Base-by-base conservation (phyloP, 2,797 vertebrate genomes). In the Enteromius treurensis region DNA sequence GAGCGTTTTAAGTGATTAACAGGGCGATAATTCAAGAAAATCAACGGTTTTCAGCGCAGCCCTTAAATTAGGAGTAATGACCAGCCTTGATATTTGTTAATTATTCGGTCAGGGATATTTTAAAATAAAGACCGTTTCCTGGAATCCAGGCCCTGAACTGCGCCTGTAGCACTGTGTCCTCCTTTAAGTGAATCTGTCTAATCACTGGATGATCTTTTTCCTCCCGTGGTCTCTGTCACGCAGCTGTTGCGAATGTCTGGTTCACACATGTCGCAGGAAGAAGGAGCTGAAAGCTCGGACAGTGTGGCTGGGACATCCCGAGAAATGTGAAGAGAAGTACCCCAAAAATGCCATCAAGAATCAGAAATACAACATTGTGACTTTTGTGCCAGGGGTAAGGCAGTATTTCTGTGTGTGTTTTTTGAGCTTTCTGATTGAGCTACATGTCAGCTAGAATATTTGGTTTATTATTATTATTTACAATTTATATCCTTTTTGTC, bases 371-470 rank as follows among this genome's bases (percentile, higher is more conserved):
- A 99, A 99, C 90, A 1, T 99, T 90, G 91, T 99, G 91, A 99
- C 98, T 90, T 99, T 99, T 88, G 95, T 99, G 92, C 98, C 98
- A 85, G 97, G 97, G 96, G 98, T 99, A 94, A 96, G 97, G 90
- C 17, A 34, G 13, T 34, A 26, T 26, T 26, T 26, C 26, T 26
- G 26, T 26, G 26, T 26, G 26, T 26, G 26, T 26, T 26, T 26
- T 26, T 26, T 26, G 26, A 26, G 26, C 26, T 26, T 32, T 64
- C 62, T 7, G 19, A 17, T 32, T 19, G 4, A n/a, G 7, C 37
- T 13, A 4, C 15, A 37, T 67, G 3, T 42, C 0, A 4, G 2
- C 42, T 45, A 17, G 23, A 15, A 14, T 15, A 62, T 62, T 64
- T 55, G 7, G 14, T 34, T 34, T 34, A 4, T 55, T 10, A 4